Evolutionary conservation across 2,888 invertebrate species (phyloP).

Genomic region (Clanis bilineata): DNA sequence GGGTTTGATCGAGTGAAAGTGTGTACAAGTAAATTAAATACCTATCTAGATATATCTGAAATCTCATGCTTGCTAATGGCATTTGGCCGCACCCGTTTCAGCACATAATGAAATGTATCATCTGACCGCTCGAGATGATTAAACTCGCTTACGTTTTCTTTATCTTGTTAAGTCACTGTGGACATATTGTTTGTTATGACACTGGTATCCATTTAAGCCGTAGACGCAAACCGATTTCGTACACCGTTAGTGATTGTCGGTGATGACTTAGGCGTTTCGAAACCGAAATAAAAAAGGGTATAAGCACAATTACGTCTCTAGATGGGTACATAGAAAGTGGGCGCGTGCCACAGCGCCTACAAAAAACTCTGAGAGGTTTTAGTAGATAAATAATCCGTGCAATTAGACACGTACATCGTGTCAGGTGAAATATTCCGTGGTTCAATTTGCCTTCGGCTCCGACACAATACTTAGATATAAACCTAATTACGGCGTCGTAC

Average conservation of each 20-base stretch:
- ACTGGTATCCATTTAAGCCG: slow-evolving; percentile 19
- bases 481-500: slow-evolving; percentile 64
- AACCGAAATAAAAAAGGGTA: slow-evolving; percentile 64
- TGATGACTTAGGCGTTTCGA: slow-evolving; percentile 66
- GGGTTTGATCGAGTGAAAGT: slow-evolving; percentile 7
- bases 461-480: slow-evolving; percentile 59
- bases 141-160: slow-evolving; percentile 15
- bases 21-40: background rate
- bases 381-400: slow-evolving; percentile 74
- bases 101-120: slow-evolving; percentile 7
- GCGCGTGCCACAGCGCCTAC: slow-evolving; percentile 67
- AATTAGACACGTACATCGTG: slow-evolving; percentile 74
- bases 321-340: slow-evolving; percentile 70
- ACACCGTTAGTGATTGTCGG: slow-evolving; percentile 62
- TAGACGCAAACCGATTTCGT: slow-evolving; percentile 38
- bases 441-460: slow-evolving; percentile 63
- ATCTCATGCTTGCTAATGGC: slow-evolving; percentile 13
- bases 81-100: background rate
- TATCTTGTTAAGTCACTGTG: slow-evolving; percentile 18
- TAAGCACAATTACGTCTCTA: slow-evolving; percentile 69
- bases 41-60: slow-evolving; percentile 4
- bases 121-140: slow-evolving; percentile 1
- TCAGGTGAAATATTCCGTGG: slow-evolving; percentile 74
- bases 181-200: slow-evolving; percentile 22
- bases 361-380: slow-evolving; percentile 67